These are phyloP conservation scores for Pomacea maculata DNA, from an alignment of 1,140 invertebrate species.

Conservation along the genomic window DNA sequence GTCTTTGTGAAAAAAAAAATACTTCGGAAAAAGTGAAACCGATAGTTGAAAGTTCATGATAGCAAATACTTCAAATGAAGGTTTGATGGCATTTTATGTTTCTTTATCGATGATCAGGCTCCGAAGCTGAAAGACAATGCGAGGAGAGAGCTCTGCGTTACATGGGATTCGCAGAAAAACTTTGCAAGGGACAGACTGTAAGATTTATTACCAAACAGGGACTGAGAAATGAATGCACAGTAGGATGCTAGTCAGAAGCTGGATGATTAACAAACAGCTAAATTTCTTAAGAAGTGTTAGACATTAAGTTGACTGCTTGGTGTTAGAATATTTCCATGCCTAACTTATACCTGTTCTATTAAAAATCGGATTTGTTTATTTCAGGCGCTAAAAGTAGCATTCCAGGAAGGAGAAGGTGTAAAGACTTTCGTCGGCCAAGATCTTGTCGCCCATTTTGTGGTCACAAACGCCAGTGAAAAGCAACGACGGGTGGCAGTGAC, in stretches of 20 bases:
- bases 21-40: too few relatives aligned
- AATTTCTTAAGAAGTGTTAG: too few relatives aligned
- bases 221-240: too few relatives aligned
- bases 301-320: too few relatives aligned
- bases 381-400: background rate
- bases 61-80: too few relatives aligned
- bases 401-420: background rate
- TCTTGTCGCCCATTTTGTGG: background rate
- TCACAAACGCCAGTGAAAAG: constrained; percentile 5
- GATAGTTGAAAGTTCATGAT: too few relatives aligned
- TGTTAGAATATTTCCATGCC: too few relatives aligned
- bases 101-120: constrained; percentile 48
- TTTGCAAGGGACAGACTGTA: background rate
- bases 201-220: background rate
- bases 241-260: too few relatives aligned
- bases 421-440: constrained; percentile 7
- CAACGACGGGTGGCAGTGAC: background rate
- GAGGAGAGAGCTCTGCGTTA: background rate
- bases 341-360: too few relatives aligned
- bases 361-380: background rate
- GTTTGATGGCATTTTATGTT: too few relatives aligned
- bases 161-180: background rate
- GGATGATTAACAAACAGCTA: too few relatives aligned
- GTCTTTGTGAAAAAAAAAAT: too few relatives aligned
- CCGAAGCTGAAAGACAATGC: constrained; percentile 35